These are phyloP conservation scores for Percopsis transmontana DNA, from an alignment of 2,113 vertebrate genomes.

Conservation along the genomic window DNA sequence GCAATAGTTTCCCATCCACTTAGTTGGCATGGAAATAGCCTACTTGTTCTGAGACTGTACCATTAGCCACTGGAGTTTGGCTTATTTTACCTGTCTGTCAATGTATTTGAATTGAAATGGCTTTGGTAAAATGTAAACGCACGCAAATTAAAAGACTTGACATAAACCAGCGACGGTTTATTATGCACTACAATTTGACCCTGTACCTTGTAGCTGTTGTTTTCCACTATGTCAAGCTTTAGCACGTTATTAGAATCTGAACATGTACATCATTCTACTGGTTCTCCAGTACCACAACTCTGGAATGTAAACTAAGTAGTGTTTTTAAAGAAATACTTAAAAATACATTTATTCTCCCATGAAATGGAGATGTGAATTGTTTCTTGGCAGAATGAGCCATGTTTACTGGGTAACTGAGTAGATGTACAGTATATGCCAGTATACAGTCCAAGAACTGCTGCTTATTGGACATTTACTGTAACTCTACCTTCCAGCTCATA, in stretches of 20 bases:
- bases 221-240: not conserved
- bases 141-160: too few species aligned
- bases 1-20: slow-evolving; percentile 45
- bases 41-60: slow-evolving; percentile 15
- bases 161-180: not conserved
- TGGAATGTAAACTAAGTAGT: too few species aligned
- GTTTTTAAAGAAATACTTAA: too few species aligned
- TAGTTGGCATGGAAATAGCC: slow-evolving; percentile 34
- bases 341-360: too few species aligned
- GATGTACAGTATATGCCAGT: too few species aligned
- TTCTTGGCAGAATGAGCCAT: too few species aligned
- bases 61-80: slow-evolving; percentile 43
- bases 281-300: too few species aligned
- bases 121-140: slow-evolving; percentile 2
- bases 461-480: not conserved
- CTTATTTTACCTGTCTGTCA: slow-evolving; percentile 39
- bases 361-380: too few species aligned
- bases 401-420: too few species aligned
- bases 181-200: not conserved
- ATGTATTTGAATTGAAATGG: slow-evolving; percentile 25
- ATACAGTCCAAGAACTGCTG: too few species aligned
- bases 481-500: not conserved
- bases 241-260: too few species aligned
- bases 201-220: not conserved
- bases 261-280: not conserved